phyloP scores from a whole-genome alignment of 2,113 vertebrate species.

The Dasyprocta punctata region DNA sequence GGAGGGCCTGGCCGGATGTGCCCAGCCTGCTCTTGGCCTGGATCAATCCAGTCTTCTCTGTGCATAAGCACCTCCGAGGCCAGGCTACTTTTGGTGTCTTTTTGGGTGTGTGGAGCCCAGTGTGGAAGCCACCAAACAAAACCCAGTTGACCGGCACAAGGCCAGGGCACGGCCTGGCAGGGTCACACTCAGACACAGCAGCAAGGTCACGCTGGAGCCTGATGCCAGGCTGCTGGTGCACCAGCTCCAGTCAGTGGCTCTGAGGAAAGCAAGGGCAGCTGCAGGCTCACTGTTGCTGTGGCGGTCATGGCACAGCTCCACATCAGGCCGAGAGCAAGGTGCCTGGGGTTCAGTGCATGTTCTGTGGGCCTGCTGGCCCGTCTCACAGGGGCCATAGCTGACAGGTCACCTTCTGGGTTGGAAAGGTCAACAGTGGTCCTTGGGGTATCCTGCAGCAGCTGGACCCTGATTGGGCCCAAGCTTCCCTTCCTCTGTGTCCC shows the following conservation, averaged over 20 bases:
- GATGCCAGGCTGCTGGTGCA: slow-evolving; percentile 52
- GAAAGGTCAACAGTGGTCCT: background rate
- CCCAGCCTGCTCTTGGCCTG: background rate
- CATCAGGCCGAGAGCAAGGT: rapidly evolving
- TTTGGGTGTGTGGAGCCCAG: background rate
- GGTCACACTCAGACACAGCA: slow-evolving; percentile 41
- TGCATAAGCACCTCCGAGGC: background rate
- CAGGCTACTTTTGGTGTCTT: background rate
- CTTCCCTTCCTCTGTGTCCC: background rate
- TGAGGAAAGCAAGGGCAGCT: rapidly evolving
- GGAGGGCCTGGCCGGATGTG: background rate
- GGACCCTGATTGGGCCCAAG: no score
- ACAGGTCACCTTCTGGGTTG: background rate
- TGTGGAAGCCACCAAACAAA: background rate
- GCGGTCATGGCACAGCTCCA: rapidly evolving
- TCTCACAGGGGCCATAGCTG: background rate
- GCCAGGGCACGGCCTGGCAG: background rate
- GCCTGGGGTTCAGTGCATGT: no score
- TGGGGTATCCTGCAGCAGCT: background rate
- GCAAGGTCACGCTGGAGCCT: slow-evolving; percentile 62
- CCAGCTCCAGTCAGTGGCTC: slow-evolving; percentile 50
- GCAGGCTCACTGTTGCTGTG: background rate
- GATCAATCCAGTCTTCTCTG: background rate
- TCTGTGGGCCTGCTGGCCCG: rapidly evolving
- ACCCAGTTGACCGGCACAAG: rapidly evolving